Base-by-base conservation (phyloP, 1,140 invertebrate species). In the Saxidomus purpurata region DNA sequence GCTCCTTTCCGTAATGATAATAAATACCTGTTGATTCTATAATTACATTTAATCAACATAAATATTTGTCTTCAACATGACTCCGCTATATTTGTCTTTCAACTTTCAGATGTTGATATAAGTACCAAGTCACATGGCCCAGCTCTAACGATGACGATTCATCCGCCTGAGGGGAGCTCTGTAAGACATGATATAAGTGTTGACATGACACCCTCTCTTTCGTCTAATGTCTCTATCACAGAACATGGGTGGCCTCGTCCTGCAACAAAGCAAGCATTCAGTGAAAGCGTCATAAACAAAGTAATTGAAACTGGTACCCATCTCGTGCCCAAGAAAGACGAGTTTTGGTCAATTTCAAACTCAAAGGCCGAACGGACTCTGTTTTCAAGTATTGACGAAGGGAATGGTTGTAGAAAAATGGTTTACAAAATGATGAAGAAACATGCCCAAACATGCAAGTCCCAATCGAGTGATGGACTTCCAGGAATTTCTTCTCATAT, bases 381-480 rank as follows among this genome's bases (percentile, higher is more conserved):
- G 15, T 34, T 79, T 4, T 55, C 76, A 17, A 11, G 6, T 2
- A 79, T 79, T 15, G 76, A 79, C 36, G 76, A 17, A 19, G 76
- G 76, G 2, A 79, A 79, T 79, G 76, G 76, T 31, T 79, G 76
- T 55, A 28, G 76, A 13, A 52, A 34, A 19, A 6, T n/a, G 4
- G 49, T 79, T 1, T 49, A 36, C 76, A 79, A 79, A n/a, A 31
- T 79, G 76, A 34, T 79, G 28, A 79, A 79, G 31, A 79, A 79
- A 28, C 28, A 79, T 15, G 28, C 36, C 0, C 43, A 36, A 49
- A 79, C 47, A 1, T 34, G 76, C 31, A 31, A 47, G 22, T 79
- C 76, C 8, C 47, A 19, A 6, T 52, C 43, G 4, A 34, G 6
- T 11, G 28, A 55, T 25, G 76, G 47, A 19, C 28, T 79, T 19